These are phyloP conservation scores for Poecilia picta DNA, from an alignment of 2,797 vertebrate species.

Conservation along the genomic window DNA sequence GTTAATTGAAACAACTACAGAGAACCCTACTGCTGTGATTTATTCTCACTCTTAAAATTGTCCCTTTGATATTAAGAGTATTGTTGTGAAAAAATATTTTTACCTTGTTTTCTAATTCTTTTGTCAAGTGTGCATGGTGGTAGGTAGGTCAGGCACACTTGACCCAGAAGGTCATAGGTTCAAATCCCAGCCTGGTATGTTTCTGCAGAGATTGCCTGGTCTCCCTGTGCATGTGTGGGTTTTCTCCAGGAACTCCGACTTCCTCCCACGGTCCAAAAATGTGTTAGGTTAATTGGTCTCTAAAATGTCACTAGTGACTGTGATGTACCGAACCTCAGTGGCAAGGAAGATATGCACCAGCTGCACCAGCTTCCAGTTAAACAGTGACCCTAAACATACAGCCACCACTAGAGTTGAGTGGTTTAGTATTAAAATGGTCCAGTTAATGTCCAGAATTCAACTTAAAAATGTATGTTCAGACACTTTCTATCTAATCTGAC, in stretches of 20 bases:
- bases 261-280: no score
- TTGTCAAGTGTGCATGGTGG: background rate
- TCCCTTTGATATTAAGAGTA: background rate
- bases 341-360: no score
- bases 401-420: background rate
- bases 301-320: background rate
- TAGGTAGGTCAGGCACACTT: no score
- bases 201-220: background rate
- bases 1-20: background rate
- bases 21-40: background rate
- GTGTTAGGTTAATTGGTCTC: background rate
- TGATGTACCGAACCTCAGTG: background rate
- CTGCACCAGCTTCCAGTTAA: background rate
- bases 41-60: background rate
- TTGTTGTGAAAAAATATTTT: background rate
- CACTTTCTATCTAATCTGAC: background rate
- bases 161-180: background rate
- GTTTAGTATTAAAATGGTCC: background rate
- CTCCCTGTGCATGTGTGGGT: no score
- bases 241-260: background rate
- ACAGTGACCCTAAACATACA: background rate
- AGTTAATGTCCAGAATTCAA: background rate
- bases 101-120: background rate
- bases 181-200: background rate
- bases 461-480: background rate